Evolutionary conservation across 2,113 vertebrate species (phyloP), one percentile per base, ranked within the genome.

Genomic region (Haplochromis vanheusdeni): DNA sequence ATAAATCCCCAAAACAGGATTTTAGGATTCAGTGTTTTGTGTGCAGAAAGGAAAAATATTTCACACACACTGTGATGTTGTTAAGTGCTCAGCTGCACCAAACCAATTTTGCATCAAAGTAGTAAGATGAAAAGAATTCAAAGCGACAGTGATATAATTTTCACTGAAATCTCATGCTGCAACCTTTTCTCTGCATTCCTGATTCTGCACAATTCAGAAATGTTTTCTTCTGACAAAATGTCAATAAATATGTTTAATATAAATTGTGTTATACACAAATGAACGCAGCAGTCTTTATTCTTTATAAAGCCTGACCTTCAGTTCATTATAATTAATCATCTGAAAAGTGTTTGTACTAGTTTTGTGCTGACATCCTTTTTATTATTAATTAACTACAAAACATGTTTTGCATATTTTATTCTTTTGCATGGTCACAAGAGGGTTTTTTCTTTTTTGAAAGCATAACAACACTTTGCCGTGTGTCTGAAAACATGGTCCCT

Each of bases 101-200:
- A 94, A 94, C 89, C 93, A 94, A 94, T 94, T 95, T 93, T 90
- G 90, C 89, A 94, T 94, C 89, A 95, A 94, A 95, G 92, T 83
- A 84, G 82, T 79, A 49, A 92, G 88, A 94, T 95, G 90, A 94
- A 94, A 95, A 92, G 89, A 86, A 93, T 91, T 83, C 91, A 84
- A 84, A 87, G 91, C 9, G 73, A 92, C 93, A 93, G 89, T 89
- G 80, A 93, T 93, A 89, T 86, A 10, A 87, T 93, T 93, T 92
- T 79, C 60, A 45, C 77, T 68, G 62, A 90, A 93, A 92, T 90
- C 86, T 86, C 51, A 82, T 35, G 56, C 52, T 83, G 88, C 82
- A 93, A 85, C 77, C 79, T 89, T 84, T 86, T 89, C 73, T 60
- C 77, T 80, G 17, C 14, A 82, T 81, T 81, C 54, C 84, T 60